Conservation (phyloP, 2,113 vertebrate species). For the Phylloscopus trochilus region DNA sequence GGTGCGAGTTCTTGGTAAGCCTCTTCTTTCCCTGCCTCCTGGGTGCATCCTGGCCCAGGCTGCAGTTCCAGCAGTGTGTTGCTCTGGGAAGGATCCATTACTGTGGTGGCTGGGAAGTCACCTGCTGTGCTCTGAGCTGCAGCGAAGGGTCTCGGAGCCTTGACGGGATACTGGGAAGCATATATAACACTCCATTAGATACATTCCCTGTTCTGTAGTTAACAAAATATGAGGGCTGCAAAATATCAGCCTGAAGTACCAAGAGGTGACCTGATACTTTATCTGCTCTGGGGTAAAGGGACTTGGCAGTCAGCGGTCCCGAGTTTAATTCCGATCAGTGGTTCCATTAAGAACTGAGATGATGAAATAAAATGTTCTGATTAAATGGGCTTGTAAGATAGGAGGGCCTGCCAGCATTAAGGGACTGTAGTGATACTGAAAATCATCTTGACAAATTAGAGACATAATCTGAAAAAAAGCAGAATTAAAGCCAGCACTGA, state of each 20-base stretch:
- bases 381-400: neutral
- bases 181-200: neutral
- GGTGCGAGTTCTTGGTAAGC: neutral
- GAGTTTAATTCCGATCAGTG: neutral
- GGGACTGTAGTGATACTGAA: neutral
- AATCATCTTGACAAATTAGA: neutral
- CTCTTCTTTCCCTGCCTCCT: neutral
- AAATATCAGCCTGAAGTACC: neutral
- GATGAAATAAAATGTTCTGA: neutral
- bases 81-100: neutral
- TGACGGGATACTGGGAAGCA: neutral
- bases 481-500: neutral
- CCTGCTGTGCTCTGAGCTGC: neutral
- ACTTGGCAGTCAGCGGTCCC: fast-evolving
- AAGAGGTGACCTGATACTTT: neutral
- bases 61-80: neutral
- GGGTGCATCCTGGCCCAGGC: neutral
- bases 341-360: neutral
- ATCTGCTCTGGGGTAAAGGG: neutral
- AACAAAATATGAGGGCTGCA: neutral
- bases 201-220: neutral
- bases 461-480: neutral
- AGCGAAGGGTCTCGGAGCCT: neutral
- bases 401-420: neutral
- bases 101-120: neutral